Conservation (phyloP, 2,113 vertebrate genomes). For the Piprites chloris region DNA sequence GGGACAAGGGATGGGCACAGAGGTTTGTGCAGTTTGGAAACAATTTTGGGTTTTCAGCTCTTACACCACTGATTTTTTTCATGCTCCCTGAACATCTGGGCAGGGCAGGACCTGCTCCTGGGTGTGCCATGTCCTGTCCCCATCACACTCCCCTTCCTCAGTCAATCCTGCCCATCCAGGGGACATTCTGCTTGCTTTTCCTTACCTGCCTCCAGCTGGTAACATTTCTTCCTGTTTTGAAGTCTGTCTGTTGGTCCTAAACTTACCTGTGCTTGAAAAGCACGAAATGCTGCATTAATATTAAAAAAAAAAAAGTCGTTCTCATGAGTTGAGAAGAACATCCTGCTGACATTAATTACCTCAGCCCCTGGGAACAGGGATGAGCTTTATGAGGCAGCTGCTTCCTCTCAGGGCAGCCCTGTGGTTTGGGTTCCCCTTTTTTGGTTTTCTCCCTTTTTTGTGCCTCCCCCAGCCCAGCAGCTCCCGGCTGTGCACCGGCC, state of each 20-base stretch:
- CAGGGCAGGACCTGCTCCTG: neutral
- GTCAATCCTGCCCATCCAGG: neutral
- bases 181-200: neutral
- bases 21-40: neutral
- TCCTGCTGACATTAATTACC: neutral
- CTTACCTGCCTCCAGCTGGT: neutral
- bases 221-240: rapidly evolving
- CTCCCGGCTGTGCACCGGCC: rapidly evolving
- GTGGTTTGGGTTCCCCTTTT: neutral
- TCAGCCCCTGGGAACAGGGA: neutral
- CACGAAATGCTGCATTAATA: neutral
- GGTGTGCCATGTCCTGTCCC: rapidly evolving
- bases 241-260: neutral
- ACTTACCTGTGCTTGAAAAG: neutral
- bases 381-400: neutral
- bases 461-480: neutral
- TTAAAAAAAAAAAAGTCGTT: rapidly evolving
- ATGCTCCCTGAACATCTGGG: neutral
- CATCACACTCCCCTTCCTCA: rapidly evolving
- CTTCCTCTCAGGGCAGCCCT: neutral
- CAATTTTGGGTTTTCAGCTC: neutral
- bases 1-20: neutral
- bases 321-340: rapidly evolving
- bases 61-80: neutral
- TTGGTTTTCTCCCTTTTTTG: neutral